These are phyloP conservation scores for Galerucella nymphaeae DNA, from an alignment of 2,888 invertebrate species.

Conservation along the genomic window DNA sequence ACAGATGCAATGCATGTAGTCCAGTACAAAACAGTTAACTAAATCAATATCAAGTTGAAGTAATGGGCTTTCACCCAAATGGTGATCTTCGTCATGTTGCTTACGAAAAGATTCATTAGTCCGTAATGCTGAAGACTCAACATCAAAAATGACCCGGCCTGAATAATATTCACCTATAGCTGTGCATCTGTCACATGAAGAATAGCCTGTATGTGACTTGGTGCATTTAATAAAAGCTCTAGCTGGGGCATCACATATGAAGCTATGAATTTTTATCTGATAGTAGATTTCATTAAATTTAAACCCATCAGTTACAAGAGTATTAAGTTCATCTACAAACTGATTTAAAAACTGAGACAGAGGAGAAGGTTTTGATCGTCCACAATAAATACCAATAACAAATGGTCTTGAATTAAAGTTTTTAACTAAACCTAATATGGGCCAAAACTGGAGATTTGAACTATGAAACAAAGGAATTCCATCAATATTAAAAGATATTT, in stretches of 20 bases:
- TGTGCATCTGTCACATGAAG: too few relatives aligned
- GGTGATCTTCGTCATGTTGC: too few relatives aligned
- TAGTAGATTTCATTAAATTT: constrained; percentile 19
- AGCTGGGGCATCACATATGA: constrained; percentile 37
- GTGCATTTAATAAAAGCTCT: constrained; percentile 32
- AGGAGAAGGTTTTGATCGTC: constrained; percentile 34
- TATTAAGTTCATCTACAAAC: constrained; percentile 32
- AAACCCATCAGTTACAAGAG: too few relatives aligned
- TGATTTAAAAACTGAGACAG: constrained; percentile 29
- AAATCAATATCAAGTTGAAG: background rate
- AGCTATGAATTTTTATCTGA: constrained; percentile 28
- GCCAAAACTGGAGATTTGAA: too few relatives aligned
- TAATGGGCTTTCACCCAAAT: too few relatives aligned
- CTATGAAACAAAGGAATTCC: too few relatives aligned
- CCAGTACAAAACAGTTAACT: too few relatives aligned
- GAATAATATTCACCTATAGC: constrained; percentile 19
- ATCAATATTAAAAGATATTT: constrained; percentile 35
- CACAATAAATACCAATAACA: constrained; percentile 37
- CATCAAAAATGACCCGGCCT: constrained; percentile 9
- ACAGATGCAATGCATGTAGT: too few relatives aligned
- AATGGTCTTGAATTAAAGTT: constrained; percentile 27
- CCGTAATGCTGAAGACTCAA: background rate
- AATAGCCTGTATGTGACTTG: constrained; percentile 36
- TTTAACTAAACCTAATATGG: constrained; percentile 36
- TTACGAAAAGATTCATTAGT: constrained; percentile 14